These are phyloP conservation scores for Calliopsis andreniformis DNA, from an alignment of 1,140 invertebrate species.

Conservation along the genomic window DNA sequence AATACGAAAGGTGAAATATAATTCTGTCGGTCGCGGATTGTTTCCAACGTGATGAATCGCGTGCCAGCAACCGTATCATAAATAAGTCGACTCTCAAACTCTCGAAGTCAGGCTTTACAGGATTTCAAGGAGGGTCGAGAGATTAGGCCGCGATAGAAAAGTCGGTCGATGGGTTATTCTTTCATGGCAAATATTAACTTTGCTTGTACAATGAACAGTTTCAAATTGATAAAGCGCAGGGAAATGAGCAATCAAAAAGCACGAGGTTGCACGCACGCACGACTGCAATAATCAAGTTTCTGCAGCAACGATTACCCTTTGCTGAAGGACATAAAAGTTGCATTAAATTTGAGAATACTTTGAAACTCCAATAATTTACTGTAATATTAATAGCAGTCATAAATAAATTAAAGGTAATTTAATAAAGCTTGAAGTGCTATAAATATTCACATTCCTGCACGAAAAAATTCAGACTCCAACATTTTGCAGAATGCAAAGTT, in stretches of 20 bases:
- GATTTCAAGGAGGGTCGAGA: slow-evolving; percentile 44
- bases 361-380: no score
- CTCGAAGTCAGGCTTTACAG: slow-evolving; percentile 41
- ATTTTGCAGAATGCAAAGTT: no score
- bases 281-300: not conserved
- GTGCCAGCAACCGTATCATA: slow-evolving; percentile 16
- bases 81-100: slow-evolving; percentile 36
- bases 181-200: slow-evolving; percentile 54
- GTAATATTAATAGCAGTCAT: no score
- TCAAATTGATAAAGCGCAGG: slow-evolving; percentile 43
- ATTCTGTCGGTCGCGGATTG: not conserved
- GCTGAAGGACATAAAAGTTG: not conserved
- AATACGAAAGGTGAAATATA: not conserved
- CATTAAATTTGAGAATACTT: not conserved
- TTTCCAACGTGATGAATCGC: slow-evolving; percentile 18
- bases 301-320: not conserved
- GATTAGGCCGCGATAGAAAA: slow-evolving; percentile 59
- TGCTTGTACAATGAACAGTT: slow-evolving; percentile 39
- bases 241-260: slow-evolving; percentile 22
- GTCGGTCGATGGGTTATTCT: slow-evolving; percentile 49
- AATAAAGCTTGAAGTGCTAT: no score
- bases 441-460: no score
- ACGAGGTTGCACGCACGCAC: not conserved
- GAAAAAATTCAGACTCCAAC: no score
- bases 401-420: no score